phyloP scores from a whole-genome alignment of 2,797 vertebrate genomes.

The Lacerta agilis region DNA sequence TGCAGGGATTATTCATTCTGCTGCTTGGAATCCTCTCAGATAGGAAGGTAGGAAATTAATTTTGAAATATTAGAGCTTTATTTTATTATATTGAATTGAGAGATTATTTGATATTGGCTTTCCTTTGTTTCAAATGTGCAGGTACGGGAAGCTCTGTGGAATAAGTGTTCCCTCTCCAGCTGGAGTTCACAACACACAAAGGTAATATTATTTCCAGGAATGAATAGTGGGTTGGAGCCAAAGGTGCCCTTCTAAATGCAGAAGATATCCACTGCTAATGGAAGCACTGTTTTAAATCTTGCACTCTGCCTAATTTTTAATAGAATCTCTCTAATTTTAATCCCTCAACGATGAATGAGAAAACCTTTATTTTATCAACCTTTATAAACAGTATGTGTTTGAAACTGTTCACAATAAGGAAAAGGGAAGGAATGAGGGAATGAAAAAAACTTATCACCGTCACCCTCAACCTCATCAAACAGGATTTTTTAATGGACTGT shows the following conservation, averaged over 20 bases:
- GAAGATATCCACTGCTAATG: not conserved
- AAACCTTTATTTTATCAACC: too few species aligned
- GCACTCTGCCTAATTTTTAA: too few species aligned
- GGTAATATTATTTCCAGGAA: constrained; percentile 70
- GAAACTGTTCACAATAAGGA: too few species aligned
- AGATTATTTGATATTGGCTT: not conserved
- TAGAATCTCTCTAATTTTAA: too few species aligned
- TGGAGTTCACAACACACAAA: constrained; percentile 81
- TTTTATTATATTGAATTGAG: not conserved
- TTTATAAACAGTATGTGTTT: too few species aligned
- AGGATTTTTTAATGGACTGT: too few species aligned
- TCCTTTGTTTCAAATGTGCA: constrained; percentile 64
- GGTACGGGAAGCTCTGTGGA: constrained; percentile 84
- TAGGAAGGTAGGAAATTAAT: constrained; percentile 78
- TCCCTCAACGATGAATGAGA: too few species aligned
- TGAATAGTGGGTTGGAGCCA: not conserved
- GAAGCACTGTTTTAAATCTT: not conserved
- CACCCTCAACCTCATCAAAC: too few species aligned
- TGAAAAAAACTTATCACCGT: too few species aligned
- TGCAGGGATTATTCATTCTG: constrained; percentile 84
- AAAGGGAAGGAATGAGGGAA: too few species aligned
- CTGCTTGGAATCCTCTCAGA: constrained; percentile 83
- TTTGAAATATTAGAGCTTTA: not conserved
- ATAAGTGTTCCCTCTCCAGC: constrained; percentile 70
- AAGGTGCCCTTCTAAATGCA: not conserved